A percentile compares a stretch with the other conserved stretches of the same genome.
These are phyloP conservation scores for Gadopsis bispinosus DNA, from an alignment of 2,797 vertebrate genomes.

Conservation along the genomic window DNA sequence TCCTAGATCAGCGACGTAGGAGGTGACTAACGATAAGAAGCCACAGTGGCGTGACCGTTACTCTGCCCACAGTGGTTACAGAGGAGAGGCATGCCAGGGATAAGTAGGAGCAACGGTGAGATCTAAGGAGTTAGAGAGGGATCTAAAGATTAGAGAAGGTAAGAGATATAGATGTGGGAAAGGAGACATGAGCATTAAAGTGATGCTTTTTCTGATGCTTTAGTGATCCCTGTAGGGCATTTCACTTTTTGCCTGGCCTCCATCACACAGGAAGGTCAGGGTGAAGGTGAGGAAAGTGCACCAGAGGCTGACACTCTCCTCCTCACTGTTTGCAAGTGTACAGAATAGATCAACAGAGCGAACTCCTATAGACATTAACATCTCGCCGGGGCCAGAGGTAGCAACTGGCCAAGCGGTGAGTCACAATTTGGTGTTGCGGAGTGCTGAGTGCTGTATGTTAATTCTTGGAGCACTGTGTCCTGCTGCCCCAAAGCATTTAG, in stretches of 20 bases:
- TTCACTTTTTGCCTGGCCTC: conserved; percentile 3
- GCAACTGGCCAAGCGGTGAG: conserved; percentile 4
- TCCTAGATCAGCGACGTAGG: not conserved
- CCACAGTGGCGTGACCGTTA: conserved; percentile 32
- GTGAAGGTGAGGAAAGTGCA: conserved; percentile 30
- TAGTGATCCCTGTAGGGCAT: conserved; percentile 18
- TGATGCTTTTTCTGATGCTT: conserved; percentile 13
- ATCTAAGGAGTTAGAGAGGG: conserved; percentile 35
- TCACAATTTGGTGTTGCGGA: not conserved
- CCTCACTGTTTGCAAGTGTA: conserved; percentile 9
- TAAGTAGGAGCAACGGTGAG: conserved; percentile 30
- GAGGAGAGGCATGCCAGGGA: conserved; percentile 26
- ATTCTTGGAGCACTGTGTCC: conserved; percentile 20
- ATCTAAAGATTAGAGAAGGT: conserved; percentile 2
- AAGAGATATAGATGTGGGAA: conserved; percentile 1
- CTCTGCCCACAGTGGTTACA: conserved; percentile 35
- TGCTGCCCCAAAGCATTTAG: conserved; percentile 37
- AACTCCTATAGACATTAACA: conserved; percentile 1
- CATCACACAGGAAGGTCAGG: conserved; percentile 17
- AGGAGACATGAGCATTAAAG: conserved; percentile 38
- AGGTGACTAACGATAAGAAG: conserved; percentile 17
- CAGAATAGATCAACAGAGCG: not conserved
- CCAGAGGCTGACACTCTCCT: conserved; percentile 1
- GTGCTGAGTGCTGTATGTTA: conserved; percentile 6
- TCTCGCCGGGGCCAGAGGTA: not conserved